Evolutionary conservation across 1,140 invertebrate genomes (phyloP).

Genomic region (Dufourea novaeangliae): DNA sequence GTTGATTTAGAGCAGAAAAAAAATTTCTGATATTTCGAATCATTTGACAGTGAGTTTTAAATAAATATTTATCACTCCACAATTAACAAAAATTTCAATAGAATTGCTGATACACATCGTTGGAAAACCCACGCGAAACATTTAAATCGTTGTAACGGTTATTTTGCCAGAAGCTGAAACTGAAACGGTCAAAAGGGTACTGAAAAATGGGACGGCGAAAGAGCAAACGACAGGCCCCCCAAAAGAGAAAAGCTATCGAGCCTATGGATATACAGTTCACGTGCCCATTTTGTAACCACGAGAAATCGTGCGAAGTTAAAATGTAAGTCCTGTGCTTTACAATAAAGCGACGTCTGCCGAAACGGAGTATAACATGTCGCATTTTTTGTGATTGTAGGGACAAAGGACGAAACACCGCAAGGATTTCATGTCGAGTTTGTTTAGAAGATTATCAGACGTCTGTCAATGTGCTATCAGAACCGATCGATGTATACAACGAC

Average conservation of each 20-base stretch:
- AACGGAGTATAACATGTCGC: slow-evolving; percentile 26
- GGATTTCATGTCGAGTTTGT: slow-evolving; percentile 95
- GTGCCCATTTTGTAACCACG: slow-evolving; percentile 99
- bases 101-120: not conserved
- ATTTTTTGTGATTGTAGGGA: slow-evolving; percentile 88
- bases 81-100: not conserved
- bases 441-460: slow-evolving; percentile 96
- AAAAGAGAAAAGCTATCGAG: slow-evolving; percentile 94
- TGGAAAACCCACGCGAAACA: not conserved
- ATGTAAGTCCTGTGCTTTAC: slow-evolving; percentile 87
- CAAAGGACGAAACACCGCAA: slow-evolving; percentile 92
- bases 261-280: slow-evolving; percentile 96
- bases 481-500: slow-evolving; percentile 98
- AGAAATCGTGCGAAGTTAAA: slow-evolving; percentile 99
- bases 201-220: slow-evolving; percentile 93
- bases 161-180: not conserved
- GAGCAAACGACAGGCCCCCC: slow-evolving; percentile 96
- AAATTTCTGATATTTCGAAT: not conserved
- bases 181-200: not conserved
- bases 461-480: slow-evolving; percentile 97
- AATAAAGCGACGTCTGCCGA: not conserved
- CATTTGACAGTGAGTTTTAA: not conserved
- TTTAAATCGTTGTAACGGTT: not conserved
- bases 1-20: too few relatives aligned
- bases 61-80: not conserved